Evolutionary conservation across 2,113 vertebrate genomes (phyloP), one percentile per base, ranked within the genome.

Genomic region (Vidua macroura): DNA sequence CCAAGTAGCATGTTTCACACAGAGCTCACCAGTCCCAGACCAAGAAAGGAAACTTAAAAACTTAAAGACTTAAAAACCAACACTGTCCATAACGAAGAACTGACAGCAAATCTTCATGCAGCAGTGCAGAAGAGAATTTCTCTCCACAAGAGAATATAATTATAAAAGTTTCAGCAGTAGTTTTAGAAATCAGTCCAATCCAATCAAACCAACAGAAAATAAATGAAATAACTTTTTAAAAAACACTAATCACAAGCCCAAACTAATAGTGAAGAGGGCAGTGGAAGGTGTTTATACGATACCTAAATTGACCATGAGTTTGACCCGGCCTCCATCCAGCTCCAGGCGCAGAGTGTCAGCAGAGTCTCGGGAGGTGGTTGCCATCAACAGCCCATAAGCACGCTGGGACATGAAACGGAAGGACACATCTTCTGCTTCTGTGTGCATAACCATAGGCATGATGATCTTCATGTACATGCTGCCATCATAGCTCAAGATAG

Each of bases 391-490:
- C 87, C 99, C 99, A 9, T 99, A 99, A 7, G 99, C 99, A 1
- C 99, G 98, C 96, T 99, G 99, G 33, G 99, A 99, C 98, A 98
- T 99, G 97, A 99, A 99, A 73, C 99, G 99, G 70, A 99, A 98
- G 31, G 99, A 99, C 67, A 99, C 99, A 4, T 99, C 99, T 89
- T 99, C 99, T 7, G 99, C 99, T 92, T 99, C 99, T 0, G 99
- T 99, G 94, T 99, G 99, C 98, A 99, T 99, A 17, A 99, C 98
- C 86, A 98, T 98, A 1, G 99, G 99, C 96, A 99, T 99, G 96
- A 99, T 96, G 69, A 99, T 98, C 97, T 99, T 99, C 99, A 99
- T 99, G 95, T 99, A 99, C 99, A 99, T 99, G 97, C 99, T 99
- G 94, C 99, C 99, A 2, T 99, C 99, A 1, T 98, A 99, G 59